Percentiles rank a stretch among this genome's conserved stretches.
phyloP scores from a whole-genome alignment of 2,113 vertebrate genomes.

The Sula dactylatra region DNA sequence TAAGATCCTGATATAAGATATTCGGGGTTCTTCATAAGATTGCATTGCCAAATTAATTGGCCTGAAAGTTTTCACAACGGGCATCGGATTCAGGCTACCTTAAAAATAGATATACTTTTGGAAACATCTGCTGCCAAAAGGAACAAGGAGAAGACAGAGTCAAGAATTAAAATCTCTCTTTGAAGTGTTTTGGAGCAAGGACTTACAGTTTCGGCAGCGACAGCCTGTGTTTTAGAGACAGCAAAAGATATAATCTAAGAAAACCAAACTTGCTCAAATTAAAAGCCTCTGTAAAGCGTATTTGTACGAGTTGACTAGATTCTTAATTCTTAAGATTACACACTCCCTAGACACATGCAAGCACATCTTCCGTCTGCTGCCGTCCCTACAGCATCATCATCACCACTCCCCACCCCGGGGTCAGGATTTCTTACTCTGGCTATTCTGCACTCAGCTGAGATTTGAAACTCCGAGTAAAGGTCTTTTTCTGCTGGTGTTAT shows the following conservation, averaged over 20 bases:
- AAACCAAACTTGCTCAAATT: constrained; percentile 8
- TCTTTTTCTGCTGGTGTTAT: neutral
- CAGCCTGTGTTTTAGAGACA: constrained; percentile 21
- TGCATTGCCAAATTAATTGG: neutral
- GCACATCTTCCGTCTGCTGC: neutral
- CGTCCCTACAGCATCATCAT: neutral
- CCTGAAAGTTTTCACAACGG: neutral
- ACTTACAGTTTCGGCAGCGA: neutral
- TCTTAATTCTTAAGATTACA: neutral
- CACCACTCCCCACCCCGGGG: neutral
- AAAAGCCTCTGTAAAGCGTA: constrained; percentile 7
- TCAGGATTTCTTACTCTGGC: neutral
- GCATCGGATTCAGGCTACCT: neutral
- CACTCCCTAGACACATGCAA: neutral
- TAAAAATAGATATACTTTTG: neutral
- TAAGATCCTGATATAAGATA: neutral
- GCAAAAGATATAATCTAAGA: constrained; percentile 13
- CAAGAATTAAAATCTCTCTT: neutral
- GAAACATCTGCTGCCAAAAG: neutral
- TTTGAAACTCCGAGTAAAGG: neutral
- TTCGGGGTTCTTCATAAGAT: neutral
- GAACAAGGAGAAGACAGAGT: neutral
- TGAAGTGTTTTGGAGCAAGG: constrained; percentile 23
- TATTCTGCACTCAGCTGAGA: neutral
- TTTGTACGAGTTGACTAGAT: neutral